Percentiles rank a stretch among this genome's conserved stretches.
phyloP scores from a whole-genome alignment of 1,140 invertebrate genomes.

The Oryzaephilus surinamensis region DNA sequence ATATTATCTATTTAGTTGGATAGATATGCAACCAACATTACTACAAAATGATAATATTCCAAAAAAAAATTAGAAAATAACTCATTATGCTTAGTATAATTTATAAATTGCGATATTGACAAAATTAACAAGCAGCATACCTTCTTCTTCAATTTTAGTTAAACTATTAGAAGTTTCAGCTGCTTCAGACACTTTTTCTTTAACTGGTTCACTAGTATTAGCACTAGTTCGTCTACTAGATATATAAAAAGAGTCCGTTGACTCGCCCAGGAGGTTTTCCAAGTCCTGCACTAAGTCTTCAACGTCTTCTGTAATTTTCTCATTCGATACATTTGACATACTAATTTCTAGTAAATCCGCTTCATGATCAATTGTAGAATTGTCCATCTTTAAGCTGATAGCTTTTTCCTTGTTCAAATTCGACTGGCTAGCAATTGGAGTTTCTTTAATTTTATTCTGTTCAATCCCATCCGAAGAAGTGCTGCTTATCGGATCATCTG shows the following conservation, averaged over 20 bases:
- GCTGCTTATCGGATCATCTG: slow-evolving; percentile 31
- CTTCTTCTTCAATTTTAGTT: neutral
- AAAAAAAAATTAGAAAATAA: too few species aligned
- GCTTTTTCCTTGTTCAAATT: neutral
- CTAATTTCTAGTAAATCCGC: slow-evolving; percentile 29
- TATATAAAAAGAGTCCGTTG: slow-evolving; percentile 9
- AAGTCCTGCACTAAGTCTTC: slow-evolving; percentile 34
- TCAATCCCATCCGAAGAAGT: slow-evolving; percentile 23
- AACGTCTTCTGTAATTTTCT: slow-evolving; percentile 33
- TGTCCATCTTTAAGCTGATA: slow-evolving; percentile 1
- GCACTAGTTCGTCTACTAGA: neutral
- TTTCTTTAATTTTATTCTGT: slow-evolving; percentile 7
- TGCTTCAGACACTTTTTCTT: neutral
- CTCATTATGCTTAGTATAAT: neutral
- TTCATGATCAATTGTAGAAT: slow-evolving; percentile 16
- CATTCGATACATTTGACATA: slow-evolving; percentile 20
- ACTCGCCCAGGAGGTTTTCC: slow-evolving; percentile 30
- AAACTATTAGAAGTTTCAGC: neutral
- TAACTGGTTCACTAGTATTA: neutral
- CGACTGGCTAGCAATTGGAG: neutral
- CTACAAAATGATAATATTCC: too few species aligned
- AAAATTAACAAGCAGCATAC: neutral
- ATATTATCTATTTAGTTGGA: too few species aligned
- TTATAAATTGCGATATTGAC: neutral
- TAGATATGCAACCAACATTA: too few species aligned